These are phyloP conservation scores for Alexandromys oeconomus DNA, from an alignment of 2,797 vertebrate genomes.

Conservation along the genomic window DNA sequence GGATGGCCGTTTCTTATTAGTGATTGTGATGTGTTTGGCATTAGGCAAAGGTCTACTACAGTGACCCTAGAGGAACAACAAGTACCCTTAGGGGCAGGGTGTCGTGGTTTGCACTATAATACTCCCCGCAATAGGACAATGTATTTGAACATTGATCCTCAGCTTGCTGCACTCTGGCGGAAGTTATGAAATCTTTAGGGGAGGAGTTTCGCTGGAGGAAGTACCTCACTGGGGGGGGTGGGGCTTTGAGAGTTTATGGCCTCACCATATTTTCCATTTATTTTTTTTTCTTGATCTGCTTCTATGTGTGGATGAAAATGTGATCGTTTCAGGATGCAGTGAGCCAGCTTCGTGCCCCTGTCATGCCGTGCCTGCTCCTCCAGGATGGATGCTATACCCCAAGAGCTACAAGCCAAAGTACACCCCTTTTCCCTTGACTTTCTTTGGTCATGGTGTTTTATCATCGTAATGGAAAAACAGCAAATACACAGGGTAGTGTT, in stretches of 20 bases:
- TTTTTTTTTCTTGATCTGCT: neutral
- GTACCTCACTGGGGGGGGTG: neutral
- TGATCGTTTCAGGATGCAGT: neutral
- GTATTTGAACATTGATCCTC: neutral
- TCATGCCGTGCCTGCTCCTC: too few species aligned
- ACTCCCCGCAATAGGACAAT: neutral
- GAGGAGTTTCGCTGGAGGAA: neutral
- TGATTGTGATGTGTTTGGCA: fast-evolving
- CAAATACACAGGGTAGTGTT: neutral
- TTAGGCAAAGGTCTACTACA: neutral
- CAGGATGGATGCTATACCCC: neutral
- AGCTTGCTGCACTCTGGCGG: neutral
- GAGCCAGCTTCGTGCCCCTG: neutral
- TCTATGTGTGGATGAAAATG: neutral
- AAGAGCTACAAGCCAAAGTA: neutral
- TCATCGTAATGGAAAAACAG: neutral
- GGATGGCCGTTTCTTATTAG: fast-evolving
- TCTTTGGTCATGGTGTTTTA: neutral
- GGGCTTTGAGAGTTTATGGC: neutral
- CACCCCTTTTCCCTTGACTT: neutral
- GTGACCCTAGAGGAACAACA: neutral
- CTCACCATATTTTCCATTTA: too few species aligned
- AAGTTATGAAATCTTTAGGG: neutral
- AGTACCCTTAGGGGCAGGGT: neutral
- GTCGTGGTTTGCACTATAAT: neutral